Conservation (phyloP, 1,140 invertebrate genomes). For the Muscidifurax raptorellus region DNA sequence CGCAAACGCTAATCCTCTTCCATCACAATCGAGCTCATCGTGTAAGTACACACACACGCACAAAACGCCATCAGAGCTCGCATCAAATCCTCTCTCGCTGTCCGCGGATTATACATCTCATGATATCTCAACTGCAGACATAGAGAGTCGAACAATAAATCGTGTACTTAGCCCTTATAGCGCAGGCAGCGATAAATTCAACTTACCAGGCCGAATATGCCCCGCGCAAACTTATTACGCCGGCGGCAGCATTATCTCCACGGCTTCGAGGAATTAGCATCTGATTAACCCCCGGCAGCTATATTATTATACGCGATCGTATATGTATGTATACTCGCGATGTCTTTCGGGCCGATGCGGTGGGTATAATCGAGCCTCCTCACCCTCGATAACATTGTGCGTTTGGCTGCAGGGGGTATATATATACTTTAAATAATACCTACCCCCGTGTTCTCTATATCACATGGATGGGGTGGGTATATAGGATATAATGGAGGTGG, state of each 20-base stretch:
- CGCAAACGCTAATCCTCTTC: not conserved
- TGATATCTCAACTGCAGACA: constrained; percentile 37
- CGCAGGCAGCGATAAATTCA: constrained; percentile 15
- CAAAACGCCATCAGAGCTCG: not conserved
- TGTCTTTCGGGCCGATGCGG: not conserved
- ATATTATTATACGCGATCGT: not conserved
- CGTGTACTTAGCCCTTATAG: constrained; percentile 10
- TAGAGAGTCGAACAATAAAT: constrained; percentile 26
- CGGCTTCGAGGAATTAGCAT: constrained; percentile 25
- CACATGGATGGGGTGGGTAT: not conserved
- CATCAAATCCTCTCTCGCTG: not conserved
- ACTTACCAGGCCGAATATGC: constrained; percentile 11
- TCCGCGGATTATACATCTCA: constrained; percentile 12
- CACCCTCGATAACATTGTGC: not conserved
- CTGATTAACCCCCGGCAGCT: constrained; percentile 15
- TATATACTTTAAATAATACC: not conserved
- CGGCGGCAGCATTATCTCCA: constrained; percentile 5
- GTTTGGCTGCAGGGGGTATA: not conserved
- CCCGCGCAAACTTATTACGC: constrained; percentile 21
- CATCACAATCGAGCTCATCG: not conserved
- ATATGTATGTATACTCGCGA: not conserved
- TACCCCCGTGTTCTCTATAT: not conserved
- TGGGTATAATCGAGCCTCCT: not conserved
- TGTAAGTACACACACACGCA: not conserved
- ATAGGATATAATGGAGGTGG: not conserved